Evolutionary conservation across 2,888 invertebrate species (phyloP).

Genomic region (Euphydryas editha): DNA sequence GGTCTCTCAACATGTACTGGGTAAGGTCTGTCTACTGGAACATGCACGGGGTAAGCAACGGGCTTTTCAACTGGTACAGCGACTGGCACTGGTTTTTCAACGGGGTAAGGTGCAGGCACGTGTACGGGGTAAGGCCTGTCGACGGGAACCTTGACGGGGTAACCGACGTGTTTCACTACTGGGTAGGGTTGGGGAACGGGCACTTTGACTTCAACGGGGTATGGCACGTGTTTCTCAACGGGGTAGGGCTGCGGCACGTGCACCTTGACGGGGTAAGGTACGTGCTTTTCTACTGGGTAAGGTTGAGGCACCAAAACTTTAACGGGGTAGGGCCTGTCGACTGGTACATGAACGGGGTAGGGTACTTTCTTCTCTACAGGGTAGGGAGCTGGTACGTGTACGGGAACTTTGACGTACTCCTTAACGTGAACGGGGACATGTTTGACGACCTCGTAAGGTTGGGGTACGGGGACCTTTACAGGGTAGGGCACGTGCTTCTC

Average conservation of each 20-base stretch:
- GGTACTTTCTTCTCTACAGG: slow-evolving; percentile 91
- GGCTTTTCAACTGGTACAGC: slow-evolving; percentile 86
- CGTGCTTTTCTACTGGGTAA: slow-evolving; percentile 90
- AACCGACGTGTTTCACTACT: slow-evolving; percentile 85
- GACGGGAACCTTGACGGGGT: slow-evolving; percentile 87
- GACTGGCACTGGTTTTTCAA: slow-evolving; percentile 85
- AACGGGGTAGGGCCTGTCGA: slow-evolving; percentile 91
- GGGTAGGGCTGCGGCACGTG: slow-evolving; percentile 90
- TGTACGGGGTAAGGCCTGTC: slow-evolving; percentile 88
- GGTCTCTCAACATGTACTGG: slow-evolving; percentile 82
- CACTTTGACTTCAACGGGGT: slow-evolving; percentile 89
- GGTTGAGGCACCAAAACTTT: slow-evolving; percentile 91
- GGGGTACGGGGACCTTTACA: slow-evolving; percentile 87
- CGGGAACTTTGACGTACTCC: slow-evolving; percentile 91
- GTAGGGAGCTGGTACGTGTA: slow-evolving; percentile 89
- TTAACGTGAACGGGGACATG: slow-evolving; percentile 89
- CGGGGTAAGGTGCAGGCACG: slow-evolving; percentile 84
- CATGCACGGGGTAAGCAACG: slow-evolving; percentile 85
- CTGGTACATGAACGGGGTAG: slow-evolving; percentile 87
- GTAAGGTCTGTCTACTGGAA: slow-evolving; percentile 85
- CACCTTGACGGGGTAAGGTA: slow-evolving; percentile 90
- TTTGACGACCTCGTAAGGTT: slow-evolving; percentile 88
- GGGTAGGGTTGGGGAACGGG: slow-evolving; percentile 90
- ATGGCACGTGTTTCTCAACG: slow-evolving; percentile 89
- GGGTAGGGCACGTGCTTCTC: slow-evolving; percentile 87